Conservation (phyloP, 2,888 invertebrate genomes). For the Thalpophila matura region DNA sequence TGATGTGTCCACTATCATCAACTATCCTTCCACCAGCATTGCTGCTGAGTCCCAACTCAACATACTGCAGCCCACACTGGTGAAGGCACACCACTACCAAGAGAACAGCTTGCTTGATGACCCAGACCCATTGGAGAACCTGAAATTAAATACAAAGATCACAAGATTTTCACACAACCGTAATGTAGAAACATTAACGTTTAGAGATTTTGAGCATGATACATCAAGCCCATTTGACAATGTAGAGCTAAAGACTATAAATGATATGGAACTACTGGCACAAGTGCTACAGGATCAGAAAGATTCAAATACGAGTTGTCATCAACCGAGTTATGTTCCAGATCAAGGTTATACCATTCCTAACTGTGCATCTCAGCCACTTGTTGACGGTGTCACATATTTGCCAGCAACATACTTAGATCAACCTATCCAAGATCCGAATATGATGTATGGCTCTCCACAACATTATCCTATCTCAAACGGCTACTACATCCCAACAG, state of each 20-base stretch:
- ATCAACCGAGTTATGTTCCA: slow-evolving; percentile 69
- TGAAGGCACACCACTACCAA: slow-evolving; percentile 79
- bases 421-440: slow-evolving; percentile 78
- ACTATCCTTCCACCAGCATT: slow-evolving; percentile 68
- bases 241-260: slow-evolving; percentile 97
- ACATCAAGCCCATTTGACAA: slow-evolving; percentile 98
- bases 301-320: slow-evolving; percentile 74
- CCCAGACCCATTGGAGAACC: slow-evolving; percentile 84
- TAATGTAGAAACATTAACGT: slow-evolving; percentile 85
- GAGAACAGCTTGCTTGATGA: slow-evolving; percentile 84
- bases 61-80: slow-evolving; percentile 86
- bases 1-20: slow-evolving; percentile 67
- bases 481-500: slow-evolving; percentile 79
- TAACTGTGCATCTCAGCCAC: slow-evolving; percentile 81
- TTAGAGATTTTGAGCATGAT: slow-evolving; percentile 97
- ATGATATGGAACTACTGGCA: slow-evolving; percentile 97
- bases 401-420: slow-evolving; percentile 83
- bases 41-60: slow-evolving; percentile 76
- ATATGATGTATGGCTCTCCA: slow-evolving; percentile 80
- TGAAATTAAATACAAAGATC: slow-evolving; percentile 79
- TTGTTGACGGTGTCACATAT: slow-evolving; percentile 80
- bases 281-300: slow-evolving; percentile 92
- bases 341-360: slow-evolving; percentile 75
- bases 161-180: slow-evolving; percentile 76
- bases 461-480: slow-evolving; percentile 79